phyloP scores from a whole-genome alignment of 2,888 invertebrate genomes.

The Apotomis turbidana region DNA sequence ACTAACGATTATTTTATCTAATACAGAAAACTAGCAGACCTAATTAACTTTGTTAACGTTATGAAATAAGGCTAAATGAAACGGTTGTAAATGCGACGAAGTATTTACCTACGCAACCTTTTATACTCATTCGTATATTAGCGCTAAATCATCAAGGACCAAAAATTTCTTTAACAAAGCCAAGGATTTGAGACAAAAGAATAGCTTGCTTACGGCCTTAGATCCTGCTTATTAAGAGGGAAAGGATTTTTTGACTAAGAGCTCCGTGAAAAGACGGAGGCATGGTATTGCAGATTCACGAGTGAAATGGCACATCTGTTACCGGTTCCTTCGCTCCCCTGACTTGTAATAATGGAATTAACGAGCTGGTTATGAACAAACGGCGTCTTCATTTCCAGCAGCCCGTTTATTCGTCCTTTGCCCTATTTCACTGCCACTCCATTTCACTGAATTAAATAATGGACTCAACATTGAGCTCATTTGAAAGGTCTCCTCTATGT shows the following conservation, averaged over 20 bases:
- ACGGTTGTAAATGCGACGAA: too few species aligned
- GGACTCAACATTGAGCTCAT: slow-evolving; percentile 69
- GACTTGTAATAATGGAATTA: slow-evolving; percentile 82
- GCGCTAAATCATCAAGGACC: not conserved
- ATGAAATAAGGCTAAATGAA: too few species aligned
- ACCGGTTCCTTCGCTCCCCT: slow-evolving; percentile 74
- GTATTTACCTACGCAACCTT: too few species aligned
- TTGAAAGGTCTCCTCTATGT: slow-evolving; percentile 66
- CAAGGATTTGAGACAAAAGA: not conserved
- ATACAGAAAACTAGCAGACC: too few species aligned
- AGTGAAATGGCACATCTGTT: slow-evolving; percentile 78
- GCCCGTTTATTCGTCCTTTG: slow-evolving; percentile 72
- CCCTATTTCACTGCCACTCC: slow-evolving; percentile 80
- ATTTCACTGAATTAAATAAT: slow-evolving; percentile 80
- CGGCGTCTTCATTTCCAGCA: slow-evolving; percentile 81
- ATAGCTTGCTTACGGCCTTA: not conserved
- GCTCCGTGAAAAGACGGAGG: slow-evolving; percentile 24
- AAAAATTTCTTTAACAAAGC: not conserved
- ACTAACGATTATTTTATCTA: too few species aligned
- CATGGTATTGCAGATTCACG: slow-evolving; percentile 57
- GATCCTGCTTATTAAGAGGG: not conserved
- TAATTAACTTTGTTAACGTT: too few species aligned
- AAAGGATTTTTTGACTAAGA: slow-evolving; percentile 24
- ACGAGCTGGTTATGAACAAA: slow-evolving; percentile 83
- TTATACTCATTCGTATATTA: not conserved